phyloP scores from a whole-genome alignment of 2,113 vertebrate species.

The Rhinoptilus africanus region DNA sequence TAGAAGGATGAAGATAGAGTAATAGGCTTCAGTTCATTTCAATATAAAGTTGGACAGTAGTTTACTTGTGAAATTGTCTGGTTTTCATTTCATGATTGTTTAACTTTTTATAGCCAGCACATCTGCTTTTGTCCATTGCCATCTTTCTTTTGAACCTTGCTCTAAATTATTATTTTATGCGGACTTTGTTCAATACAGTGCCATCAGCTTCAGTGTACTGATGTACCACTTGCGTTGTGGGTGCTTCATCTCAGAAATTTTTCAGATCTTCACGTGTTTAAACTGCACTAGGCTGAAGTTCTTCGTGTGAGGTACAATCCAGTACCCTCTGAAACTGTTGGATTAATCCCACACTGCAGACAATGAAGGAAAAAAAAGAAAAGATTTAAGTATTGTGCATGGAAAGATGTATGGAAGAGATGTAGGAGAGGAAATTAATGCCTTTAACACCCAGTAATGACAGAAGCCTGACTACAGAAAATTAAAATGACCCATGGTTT shows the following conservation, averaged over 20 bases:
- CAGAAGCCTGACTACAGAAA: neutral
- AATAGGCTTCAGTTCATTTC: neutral
- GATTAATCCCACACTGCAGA: neutral
- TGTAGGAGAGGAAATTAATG: neutral
- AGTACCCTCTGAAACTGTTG: neutral
- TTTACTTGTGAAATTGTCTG: neutral
- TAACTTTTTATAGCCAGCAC: neutral
- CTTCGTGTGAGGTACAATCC: neutral
- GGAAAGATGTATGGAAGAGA: neutral
- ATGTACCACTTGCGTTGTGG: neutral
- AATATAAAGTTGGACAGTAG: neutral
- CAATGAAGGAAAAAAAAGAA: neutral
- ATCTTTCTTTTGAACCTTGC: neutral
- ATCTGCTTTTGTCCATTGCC: neutral
- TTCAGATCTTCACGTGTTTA: neutral
- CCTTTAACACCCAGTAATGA: neutral
- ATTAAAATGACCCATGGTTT: neutral
- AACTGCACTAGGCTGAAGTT: neutral
- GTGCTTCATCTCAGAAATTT: neutral
- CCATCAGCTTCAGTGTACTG: neutral
- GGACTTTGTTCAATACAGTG: neutral
- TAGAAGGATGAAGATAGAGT: neutral
- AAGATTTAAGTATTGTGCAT: too few relatives aligned
- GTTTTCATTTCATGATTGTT: neutral
- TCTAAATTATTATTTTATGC: neutral